Conservation (phyloP, 2,797 vertebrate species). For the Tadarida brasiliensis region DNA sequence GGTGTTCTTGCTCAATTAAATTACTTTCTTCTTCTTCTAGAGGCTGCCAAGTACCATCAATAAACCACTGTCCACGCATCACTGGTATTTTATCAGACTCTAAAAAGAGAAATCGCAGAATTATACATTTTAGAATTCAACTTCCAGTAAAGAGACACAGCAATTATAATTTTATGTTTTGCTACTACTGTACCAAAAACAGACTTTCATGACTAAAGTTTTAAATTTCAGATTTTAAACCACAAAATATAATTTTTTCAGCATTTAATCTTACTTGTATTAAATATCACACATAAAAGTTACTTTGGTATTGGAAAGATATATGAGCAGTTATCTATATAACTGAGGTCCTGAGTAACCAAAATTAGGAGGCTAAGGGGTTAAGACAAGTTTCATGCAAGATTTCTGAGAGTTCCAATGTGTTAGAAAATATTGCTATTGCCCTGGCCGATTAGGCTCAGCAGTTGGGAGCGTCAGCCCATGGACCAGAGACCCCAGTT, state of each 20-base stretch:
- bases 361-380: not conserved
- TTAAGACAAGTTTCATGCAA: slow-evolving; percentile 15
- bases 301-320: slow-evolving; percentile 4
- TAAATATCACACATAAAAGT: not conserved
- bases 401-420: not conserved
- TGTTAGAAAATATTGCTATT: not conserved
- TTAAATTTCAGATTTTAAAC: slow-evolving; percentile 45
- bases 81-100: slow-evolving; percentile 97
- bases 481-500: not conserved
- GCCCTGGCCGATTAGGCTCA: not conserved
- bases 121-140: slow-evolving; percentile 42
- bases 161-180: slow-evolving; percentile 32
- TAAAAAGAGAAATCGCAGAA: slow-evolving; percentile 82
- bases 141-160: not conserved
- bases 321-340: not conserved
- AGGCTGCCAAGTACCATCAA: slow-evolving; percentile 97
- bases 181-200: slow-evolving; percentile 1
- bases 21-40: slow-evolving; percentile 98
- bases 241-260: not conserved
- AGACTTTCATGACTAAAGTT: slow-evolving; percentile 5
- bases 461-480: not conserved
- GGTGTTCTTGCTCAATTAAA: slow-evolving; percentile 96
- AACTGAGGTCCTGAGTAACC: not conserved
- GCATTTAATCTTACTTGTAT: not conserved
- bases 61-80: slow-evolving; percentile 99